phyloP scores from a whole-genome alignment of 2,888 invertebrate genomes.

The Drosophila paramelanica region DNA sequence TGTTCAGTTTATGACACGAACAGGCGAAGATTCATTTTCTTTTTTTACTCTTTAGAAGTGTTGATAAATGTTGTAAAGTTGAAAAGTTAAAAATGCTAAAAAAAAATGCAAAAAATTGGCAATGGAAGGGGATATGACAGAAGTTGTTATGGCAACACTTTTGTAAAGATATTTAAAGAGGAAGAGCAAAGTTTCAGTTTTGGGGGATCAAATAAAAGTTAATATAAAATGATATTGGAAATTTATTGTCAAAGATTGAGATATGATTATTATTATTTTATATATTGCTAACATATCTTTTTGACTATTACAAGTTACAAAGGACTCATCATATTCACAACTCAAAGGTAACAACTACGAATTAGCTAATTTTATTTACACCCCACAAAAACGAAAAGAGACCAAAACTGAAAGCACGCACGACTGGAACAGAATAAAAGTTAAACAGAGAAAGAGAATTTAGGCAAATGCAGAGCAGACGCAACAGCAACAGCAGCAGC shows the following conservation, averaged over 20 bases:
- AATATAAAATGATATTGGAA: too few species aligned
- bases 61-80: conserved; percentile 54
- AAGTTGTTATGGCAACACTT: conserved; percentile 1
- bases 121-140: background rate
- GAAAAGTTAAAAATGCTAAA: conserved; percentile 20
- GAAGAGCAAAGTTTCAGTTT: too few species aligned
- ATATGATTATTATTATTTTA: too few species aligned
- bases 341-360: background rate
- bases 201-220: too few species aligned
- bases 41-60: conserved; percentile 7
- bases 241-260: too few species aligned
- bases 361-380: conserved; percentile 3
- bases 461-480: conserved; percentile 45
- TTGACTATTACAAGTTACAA: background rate
- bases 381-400: conserved; percentile 17
- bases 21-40: conserved; percentile 16
- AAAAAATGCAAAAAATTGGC: conserved; percentile 4
- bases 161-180: too few species aligned
- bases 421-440: conserved; percentile 27
- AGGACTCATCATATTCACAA: background rate
- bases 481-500: background rate
- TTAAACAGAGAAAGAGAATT: conserved; percentile 25
- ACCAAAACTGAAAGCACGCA: conserved; percentile 38
- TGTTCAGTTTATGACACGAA: conserved; percentile 63
- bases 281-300: too few species aligned